Evolutionary conservation across 2,888 invertebrate species (phyloP), one percentile per base, ranked within the genome.

Genomic region (Silvanus unidentatus): DNA sequence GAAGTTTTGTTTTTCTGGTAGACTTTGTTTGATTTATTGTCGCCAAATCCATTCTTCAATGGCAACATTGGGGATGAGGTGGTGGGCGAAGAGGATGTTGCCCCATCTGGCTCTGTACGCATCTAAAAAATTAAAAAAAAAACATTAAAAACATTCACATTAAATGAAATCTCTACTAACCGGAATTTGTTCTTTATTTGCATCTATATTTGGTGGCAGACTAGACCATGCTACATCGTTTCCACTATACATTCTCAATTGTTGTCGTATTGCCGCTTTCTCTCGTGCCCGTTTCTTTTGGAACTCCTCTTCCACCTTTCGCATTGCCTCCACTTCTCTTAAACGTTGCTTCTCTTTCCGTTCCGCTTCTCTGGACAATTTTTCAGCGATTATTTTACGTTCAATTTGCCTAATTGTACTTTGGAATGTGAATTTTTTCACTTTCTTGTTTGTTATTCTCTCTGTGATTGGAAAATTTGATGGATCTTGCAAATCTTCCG

Each of bases 221-320:
- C 81, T 82, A 54, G 75, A 72, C 66, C 75, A 77, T 32, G 73
- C 69, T 37, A 69, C 70, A 58, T 77, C 77, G 10, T 83, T 81
- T 22, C 22, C 22, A 22, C 4, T 22, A 60, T 83, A 85, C 14
- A 88, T 72, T 36, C 86, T 71, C 53, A 88, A 70, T 65, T 88
- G 88, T 55, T 88, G 86, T 16, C 87, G 73, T 49, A 88, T 86
- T 53, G 73, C 81, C 0, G 84, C 85, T 66, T 86, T 86, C 69
- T 86, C 86, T 50, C 82, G 75, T 29, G 88, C 88, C 35, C 91
- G 76, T 70, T 91, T 90, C 52, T 82, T 77, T 67, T 90, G 89
- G 69, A 91, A 91, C 68, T 91, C 90, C 65, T 90, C 89, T 64
- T 90, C 89, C 2, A 90, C 90, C 64, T 84, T 80, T 59, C 84